phyloP scores from a whole-genome alignment of 1,140 invertebrate species.

The Drosophila ambigua region DNA sequence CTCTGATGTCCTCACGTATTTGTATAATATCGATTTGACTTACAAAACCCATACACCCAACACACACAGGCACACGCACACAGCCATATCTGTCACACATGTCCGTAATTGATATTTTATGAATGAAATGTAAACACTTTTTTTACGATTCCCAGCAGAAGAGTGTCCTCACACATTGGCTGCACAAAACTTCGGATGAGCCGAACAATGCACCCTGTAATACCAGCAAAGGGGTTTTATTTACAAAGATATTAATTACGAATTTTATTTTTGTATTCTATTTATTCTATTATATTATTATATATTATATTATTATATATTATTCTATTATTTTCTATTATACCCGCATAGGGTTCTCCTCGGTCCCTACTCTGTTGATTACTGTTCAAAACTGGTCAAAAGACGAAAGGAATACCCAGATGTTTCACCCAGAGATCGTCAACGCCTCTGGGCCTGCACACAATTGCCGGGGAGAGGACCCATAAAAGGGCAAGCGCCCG shows the following conservation, averaged over 20 bases:
- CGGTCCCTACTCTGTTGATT: not conserved
- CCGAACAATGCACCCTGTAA: not conserved
- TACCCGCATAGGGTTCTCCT: constrained; percentile 1
- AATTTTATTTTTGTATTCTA: no score
- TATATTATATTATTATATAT: no score
- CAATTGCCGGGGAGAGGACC: constrained; percentile 38
- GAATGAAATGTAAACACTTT: constrained; percentile 81
- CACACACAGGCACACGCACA: constrained; percentile 3
- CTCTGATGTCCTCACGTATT: constrained; percentile 81
- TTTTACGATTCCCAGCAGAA: constrained; percentile 55
- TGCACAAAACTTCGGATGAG: constrained; percentile 19
- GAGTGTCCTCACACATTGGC: constrained; percentile 2
- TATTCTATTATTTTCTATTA: no score
- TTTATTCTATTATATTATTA: no score
- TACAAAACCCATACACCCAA: constrained; percentile 59
- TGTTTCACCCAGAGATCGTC: constrained; percentile 35
- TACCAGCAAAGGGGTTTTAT: not conserved
- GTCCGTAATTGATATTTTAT: constrained; percentile 81
- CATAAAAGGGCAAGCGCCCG: constrained; percentile 31
- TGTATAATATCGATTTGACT: constrained; percentile 79
- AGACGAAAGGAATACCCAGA: constrained; percentile 33
- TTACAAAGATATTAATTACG: no score
- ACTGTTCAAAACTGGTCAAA: constrained; percentile 36
- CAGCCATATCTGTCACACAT: constrained; percentile 73
- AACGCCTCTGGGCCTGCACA: constrained; percentile 42